Conservation (phyloP, 2,888 invertebrate genomes). For the Drosophila monieri region DNA sequence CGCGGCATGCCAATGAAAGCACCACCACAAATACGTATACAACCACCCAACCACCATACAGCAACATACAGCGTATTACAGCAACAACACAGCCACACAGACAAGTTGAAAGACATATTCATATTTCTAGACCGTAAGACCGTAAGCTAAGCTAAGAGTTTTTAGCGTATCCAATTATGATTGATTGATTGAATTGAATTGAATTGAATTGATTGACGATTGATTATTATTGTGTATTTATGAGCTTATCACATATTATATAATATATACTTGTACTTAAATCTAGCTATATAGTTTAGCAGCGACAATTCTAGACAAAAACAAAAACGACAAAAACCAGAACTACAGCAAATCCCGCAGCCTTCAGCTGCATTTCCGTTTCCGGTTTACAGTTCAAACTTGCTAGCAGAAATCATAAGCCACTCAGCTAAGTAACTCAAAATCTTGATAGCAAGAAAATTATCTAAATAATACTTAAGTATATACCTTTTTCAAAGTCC, state of each 20-base stretch:
- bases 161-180: slow-evolving; percentile 54
- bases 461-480: slow-evolving; percentile 39
- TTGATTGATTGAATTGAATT: slow-evolving; percentile 48
- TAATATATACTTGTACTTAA: slow-evolving; percentile 55
- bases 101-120: slow-evolving; percentile 73
- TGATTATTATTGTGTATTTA: slow-evolving; percentile 73
- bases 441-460: slow-evolving; percentile 6
- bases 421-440: slow-evolving; percentile 8
- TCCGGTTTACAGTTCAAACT: slow-evolving; percentile 44
- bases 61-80: slow-evolving; percentile 16
- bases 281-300: slow-evolving; percentile 56
- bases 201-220: slow-evolving; percentile 44
- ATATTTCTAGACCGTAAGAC: slow-evolving; percentile 43
- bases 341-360: slow-evolving; percentile 22
- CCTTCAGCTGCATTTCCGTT: slow-evolving; percentile 41
- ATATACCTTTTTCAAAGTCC: slow-evolving; percentile 61
- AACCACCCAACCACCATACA: slow-evolving; percentile 20
- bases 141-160: slow-evolving; percentile 55
- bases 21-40: slow-evolving; percentile 25
- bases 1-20: slow-evolving; percentile 44
- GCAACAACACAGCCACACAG: slow-evolving; percentile 40
- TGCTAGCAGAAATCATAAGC: slow-evolving; percentile 33
- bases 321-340: slow-evolving; percentile 4
- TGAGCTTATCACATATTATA: slow-evolving; percentile 72
- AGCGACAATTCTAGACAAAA: slow-evolving; percentile 34